Conservation (phyloP, 2,888 invertebrate genomes). For the Chrysotoxum bicinctum region DNA sequence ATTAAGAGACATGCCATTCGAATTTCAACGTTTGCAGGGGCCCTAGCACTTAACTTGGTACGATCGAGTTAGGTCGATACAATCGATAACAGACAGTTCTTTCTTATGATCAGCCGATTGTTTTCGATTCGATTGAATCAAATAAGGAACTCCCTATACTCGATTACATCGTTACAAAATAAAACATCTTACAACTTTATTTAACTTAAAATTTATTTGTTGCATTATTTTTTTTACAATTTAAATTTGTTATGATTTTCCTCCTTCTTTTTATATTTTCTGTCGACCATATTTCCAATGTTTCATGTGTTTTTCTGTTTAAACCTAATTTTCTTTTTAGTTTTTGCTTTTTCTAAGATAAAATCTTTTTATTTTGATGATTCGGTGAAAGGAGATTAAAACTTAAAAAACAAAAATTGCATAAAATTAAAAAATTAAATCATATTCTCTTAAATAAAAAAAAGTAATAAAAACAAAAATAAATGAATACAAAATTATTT, state of each 20-base stretch:
- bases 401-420: neutral
- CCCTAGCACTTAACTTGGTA: too few relatives aligned
- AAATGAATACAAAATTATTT: neutral
- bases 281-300: constrained; percentile 18
- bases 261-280: constrained; percentile 3
- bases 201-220: constrained; percentile 71
- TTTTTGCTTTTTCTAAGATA: constrained; percentile 2
- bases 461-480: neutral
- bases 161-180: neutral
- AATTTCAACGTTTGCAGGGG: too few relatives aligned
- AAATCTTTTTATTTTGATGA: constrained; percentile 1
- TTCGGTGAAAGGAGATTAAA: neutral
- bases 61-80: too few relatives aligned
- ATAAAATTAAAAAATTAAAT: neutral
- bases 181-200: neutral
- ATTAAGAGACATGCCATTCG: too few relatives aligned
- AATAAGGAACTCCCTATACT: too few relatives aligned
- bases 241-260: constrained; percentile 39
- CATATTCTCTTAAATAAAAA: neutral
- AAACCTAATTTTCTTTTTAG: neutral
- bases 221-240: constrained; percentile 63
- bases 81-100: too few relatives aligned
- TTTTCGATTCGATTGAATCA: too few relatives aligned
- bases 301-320: constrained; percentile 1
- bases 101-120: too few relatives aligned